Evolutionary conservation across 2,113 vertebrate species (phyloP).

Genomic region (Phoenicopterus ruber): DNA sequence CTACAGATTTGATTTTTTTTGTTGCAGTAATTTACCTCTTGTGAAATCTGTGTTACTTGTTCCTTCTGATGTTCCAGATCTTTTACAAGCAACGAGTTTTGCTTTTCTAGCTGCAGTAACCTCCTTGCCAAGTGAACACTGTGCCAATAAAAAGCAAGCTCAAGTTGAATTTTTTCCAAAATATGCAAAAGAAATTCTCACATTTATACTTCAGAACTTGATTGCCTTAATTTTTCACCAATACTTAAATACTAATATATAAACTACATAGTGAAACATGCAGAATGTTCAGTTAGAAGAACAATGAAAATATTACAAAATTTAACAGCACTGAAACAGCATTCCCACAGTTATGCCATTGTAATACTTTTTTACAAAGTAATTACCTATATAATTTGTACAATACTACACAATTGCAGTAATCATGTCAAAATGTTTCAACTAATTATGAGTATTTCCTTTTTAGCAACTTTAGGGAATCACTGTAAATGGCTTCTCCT

Average conservation of each 20-base stretch:
- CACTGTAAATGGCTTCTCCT: not conserved
- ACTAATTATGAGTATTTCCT: not conserved
- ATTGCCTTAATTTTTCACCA: not conserved
- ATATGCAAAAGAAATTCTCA: constrained; percentile 24
- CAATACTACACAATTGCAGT: not conserved
- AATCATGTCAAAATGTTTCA: constrained; percentile 10
- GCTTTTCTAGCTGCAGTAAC: constrained; percentile 92
- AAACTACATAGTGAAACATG: not conserved
- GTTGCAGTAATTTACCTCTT: constrained; percentile 83
- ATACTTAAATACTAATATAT: constrained; percentile 9
- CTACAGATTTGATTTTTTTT: constrained; percentile 18
- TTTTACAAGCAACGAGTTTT: constrained; percentile 88
- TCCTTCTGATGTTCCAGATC: constrained; percentile 86
- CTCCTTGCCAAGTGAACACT: constrained; percentile 97
- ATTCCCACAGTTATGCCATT: not conserved
- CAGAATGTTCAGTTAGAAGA: not conserved
- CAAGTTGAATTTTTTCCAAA: constrained; percentile 39
- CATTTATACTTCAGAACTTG: not conserved
- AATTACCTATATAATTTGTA: constrained; percentile 16
- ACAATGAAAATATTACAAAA: not conserved
- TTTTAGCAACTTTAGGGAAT: not conserved
- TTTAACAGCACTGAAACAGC: not conserved
- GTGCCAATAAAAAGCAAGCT: constrained; percentile 58
- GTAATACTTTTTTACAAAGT: not conserved
- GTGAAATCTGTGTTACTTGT: constrained; percentile 80